Base-by-base conservation (phyloP, 2,113 vertebrate species). In the Polypterus senegalus region DNA sequence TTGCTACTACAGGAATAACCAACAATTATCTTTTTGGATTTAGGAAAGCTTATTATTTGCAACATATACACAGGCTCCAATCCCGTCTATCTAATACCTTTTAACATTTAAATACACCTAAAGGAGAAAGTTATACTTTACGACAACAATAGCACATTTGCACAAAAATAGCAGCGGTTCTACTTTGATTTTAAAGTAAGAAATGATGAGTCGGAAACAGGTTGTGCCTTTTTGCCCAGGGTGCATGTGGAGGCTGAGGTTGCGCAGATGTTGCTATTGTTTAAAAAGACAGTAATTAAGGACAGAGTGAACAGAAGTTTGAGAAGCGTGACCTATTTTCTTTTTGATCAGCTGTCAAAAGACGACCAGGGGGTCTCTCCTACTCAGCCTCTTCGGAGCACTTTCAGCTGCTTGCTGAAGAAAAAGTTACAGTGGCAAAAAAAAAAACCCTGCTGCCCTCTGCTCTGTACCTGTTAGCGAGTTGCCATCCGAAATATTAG, bases 231-330 rank as follows among this genome's bases (percentile, higher is more conserved):
- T 60, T 67, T 70, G 70, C 70, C 76, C 69, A 59, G 66, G 71
- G 58, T 73, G 76, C 73, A 71, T 74, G 76, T 77, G 77, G 78
- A 70, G 66, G 83, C 79, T 74, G 81, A 85, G 82, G 72, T 78
- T 76, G 82, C 82, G 84, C 88, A 88, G 88, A 87, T 88, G 88
- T 79, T 82, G 77, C 82, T 76, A 85, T 88, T 88, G 87, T 87
- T 85, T 88, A 83, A 83, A 80, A 79, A 77, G 78, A 74, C 81
- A 82, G 86, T 82, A 85, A 86, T 81, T 87, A 85, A 86, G 82
- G 71, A 77, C 75, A 78, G 82, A 79, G 75, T 76, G 81, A 77
- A 83, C 83, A 77, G 77, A 81, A 80, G 83, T 85, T 83, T 84
- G 81, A 84, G 77, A 85, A 85, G 87, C 82, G 77, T 83, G 86